These are phyloP conservation scores for Anabas testudineus DNA, from an alignment of 2,797 vertebrate genomes.

Conservation along the genomic window DNA sequence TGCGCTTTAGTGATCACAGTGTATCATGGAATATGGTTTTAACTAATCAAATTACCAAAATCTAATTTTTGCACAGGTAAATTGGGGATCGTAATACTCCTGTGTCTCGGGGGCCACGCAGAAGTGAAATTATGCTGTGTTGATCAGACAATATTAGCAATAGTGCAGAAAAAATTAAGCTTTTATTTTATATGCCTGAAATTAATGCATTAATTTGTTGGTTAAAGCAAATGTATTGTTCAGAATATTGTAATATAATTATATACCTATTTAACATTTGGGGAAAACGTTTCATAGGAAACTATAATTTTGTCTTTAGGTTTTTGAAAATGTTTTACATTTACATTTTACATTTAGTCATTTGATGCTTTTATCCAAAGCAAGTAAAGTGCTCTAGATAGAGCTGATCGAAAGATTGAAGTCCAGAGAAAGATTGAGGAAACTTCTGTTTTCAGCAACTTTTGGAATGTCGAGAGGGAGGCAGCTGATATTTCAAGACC, in stretches of 20 bases:
- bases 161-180: not conserved
- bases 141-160: not conserved
- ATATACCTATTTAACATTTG: no score
- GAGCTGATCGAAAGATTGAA: no score
- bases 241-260: no score
- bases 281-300: conserved; percentile 1
- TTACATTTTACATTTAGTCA: no score
- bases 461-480: no score
- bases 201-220: not conserved
- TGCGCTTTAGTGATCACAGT: not conserved
- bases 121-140: not conserved
- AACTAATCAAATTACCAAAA: conserved; percentile 1
- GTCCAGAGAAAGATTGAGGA: no score
- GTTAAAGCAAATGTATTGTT: not conserved
- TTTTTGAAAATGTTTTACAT: no score
- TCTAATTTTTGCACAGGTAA: not conserved
- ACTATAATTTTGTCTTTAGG: not conserved
- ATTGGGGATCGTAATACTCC: not conserved
- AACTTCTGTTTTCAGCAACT: no score
- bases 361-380: no score
- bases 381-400: no score
- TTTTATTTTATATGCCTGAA: not conserved
- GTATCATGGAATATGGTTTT: not conserved
- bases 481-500: no score
- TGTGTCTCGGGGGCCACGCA: not conserved